Percentiles rank a stretch among this genome's conserved stretches.
phyloP scores from a whole-genome alignment of 2,888 invertebrate species.

The Trachelus stipa region DNA sequence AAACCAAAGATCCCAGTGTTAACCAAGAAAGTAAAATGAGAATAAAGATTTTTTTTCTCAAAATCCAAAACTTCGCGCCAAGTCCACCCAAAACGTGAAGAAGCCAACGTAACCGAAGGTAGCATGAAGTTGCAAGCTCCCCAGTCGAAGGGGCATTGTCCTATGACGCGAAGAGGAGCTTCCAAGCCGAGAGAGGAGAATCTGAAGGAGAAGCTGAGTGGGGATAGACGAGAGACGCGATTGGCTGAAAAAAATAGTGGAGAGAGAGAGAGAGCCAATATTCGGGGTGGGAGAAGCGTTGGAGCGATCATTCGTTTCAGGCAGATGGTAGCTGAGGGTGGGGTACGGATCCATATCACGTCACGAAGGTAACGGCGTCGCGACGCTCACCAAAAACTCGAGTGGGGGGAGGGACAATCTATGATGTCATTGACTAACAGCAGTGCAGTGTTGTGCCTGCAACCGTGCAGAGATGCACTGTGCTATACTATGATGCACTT shows the following conservation, averaged over 20 bases:
- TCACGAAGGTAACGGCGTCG: conserved; percentile 5
- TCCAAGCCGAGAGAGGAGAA: conserved; percentile 19
- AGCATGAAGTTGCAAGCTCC: conserved; percentile 1
- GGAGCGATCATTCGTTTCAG: not conserved
- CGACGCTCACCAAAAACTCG: not conserved
- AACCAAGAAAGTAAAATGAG: not conserved
- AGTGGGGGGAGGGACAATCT: not conserved
- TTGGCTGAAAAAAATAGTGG: not conserved
- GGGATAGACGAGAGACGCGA: not conserved
- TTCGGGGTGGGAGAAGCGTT: not conserved
- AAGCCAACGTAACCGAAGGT: not conserved
- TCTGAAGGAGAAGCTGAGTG: not conserved
- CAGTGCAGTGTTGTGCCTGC: not conserved
- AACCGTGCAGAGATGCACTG: not conserved
- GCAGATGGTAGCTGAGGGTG: conserved; percentile 19
- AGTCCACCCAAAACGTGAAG: not conserved
- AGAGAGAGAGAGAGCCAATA: not conserved
- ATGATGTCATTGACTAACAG: not conserved
- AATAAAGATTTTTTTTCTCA: not conserved
- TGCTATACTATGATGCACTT: not conserved
- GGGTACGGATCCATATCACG: conserved; percentile 9
- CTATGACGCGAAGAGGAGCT: conserved; percentile 35
- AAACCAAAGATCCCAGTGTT: conserved; percentile 1
- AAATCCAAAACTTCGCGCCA: not conserved
- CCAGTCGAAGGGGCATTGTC: conserved; percentile 39